Percentiles rank a stretch among this genome's conserved stretches.
Evolutionary conservation across 1,140 invertebrate species (phyloP).

Genomic region (Ips typographus): DNA sequence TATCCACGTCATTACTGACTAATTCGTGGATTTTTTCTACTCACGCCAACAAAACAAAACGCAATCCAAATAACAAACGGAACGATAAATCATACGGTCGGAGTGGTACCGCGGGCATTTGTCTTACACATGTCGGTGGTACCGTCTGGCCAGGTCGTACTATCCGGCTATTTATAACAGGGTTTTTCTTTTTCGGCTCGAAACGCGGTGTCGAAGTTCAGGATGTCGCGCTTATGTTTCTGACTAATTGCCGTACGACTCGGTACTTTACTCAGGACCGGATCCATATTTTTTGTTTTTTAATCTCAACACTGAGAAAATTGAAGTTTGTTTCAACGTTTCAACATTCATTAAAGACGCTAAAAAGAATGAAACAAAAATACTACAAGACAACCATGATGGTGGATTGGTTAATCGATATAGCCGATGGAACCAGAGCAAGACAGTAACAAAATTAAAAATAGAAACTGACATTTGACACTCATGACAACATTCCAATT

Average conservation of each 20-base stretch:
- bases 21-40: background rate
- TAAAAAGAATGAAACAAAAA: too few relatives aligned
- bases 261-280: slow-evolving; percentile 2
- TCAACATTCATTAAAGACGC: too few relatives aligned
- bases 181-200: slow-evolving; percentile 19
- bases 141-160: slow-evolving; percentile 6
- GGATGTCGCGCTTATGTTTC: slow-evolving; percentile 31
- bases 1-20: background rate
- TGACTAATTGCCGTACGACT: slow-evolving; percentile 22
- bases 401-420: too few relatives aligned
- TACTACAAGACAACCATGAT: too few relatives aligned
- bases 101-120: slow-evolving; percentile 12
- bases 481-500: too few relatives aligned
- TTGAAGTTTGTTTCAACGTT: too few relatives aligned
- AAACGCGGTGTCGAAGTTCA: slow-evolving; percentile 31
- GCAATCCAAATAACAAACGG: background rate
- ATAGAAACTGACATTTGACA: too few relatives aligned
- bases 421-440: too few relatives aligned
- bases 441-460: too few relatives aligned
- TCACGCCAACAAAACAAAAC: background rate
- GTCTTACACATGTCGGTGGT: slow-evolving; percentile 24
- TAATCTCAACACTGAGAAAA: too few relatives aligned
- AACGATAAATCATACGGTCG: slow-evolving; percentile 9
- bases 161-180: slow-evolving; percentile 25
- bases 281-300: background rate